phyloP scores from a whole-genome alignment of 2,797 vertebrate species.

The Emydoidea blandingii region DNA sequence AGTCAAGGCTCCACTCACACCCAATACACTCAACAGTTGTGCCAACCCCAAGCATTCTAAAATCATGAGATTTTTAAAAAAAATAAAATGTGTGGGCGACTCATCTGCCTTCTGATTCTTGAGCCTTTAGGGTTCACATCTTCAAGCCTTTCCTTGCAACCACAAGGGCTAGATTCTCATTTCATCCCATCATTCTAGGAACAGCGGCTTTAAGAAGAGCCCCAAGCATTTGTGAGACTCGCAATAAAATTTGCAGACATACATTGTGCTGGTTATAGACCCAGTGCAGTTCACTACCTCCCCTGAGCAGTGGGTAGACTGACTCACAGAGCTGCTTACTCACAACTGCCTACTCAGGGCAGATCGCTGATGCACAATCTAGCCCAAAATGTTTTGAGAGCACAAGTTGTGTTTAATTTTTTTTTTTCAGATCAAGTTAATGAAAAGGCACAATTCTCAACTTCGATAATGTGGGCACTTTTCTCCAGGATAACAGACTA shows the following conservation, averaged over 20 bases:
- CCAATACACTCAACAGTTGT: background rate
- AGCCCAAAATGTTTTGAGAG: background rate
- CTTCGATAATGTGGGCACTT: background rate
- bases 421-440: slow-evolving; percentile 7
- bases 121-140: background rate
- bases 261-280: background rate
- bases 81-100: background rate
- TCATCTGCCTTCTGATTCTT: background rate
- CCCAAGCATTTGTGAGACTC: background rate
- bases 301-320: background rate
- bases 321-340: background rate
- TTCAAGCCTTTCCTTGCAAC: background rate
- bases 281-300: background rate
- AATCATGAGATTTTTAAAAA: background rate
- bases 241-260: background rate
- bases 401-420: background rate
- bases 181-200: background rate
- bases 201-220: background rate
- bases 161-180: background rate
- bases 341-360: background rate
- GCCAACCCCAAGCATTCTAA: background rate
- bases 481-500: background rate
- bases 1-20: background rate
- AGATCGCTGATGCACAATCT: slow-evolving; percentile 8
- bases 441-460: background rate